Conservation (phyloP, 1,140 invertebrate genomes). For the Cydia pomonella region DNA sequence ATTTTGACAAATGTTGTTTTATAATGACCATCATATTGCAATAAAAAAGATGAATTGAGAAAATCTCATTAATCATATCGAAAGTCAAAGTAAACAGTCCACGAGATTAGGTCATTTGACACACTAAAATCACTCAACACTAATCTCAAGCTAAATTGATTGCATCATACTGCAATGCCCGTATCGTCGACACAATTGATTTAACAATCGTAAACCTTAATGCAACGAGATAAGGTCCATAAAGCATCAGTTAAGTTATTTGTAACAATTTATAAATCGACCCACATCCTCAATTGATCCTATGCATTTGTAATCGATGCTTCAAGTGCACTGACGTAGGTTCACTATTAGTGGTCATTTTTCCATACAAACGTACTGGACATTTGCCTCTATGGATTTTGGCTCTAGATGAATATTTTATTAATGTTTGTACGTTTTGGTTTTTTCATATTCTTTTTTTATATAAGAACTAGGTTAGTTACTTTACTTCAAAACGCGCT, state of each 20-base stretch:
- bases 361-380: too few relatives aligned
- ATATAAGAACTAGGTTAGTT: too few relatives aligned
- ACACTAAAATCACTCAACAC: slow-evolving; percentile 3
- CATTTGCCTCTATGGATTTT: too few relatives aligned
- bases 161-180: slow-evolving; percentile 15
- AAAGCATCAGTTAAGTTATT: background rate
- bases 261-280: slow-evolving; percentile 13
- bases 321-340: slow-evolving; percentile 24
- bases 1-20: too few relatives aligned
- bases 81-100: background rate
- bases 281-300: slow-evolving; percentile 30
- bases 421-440: too few relatives aligned
- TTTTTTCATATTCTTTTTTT: too few relatives aligned
- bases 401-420: too few relatives aligned
- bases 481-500: too few relatives aligned
- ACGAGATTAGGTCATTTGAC: slow-evolving; percentile 13
- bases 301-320: slow-evolving; percentile 9
- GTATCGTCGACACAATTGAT: background rate
- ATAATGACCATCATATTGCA: too few relatives aligned
- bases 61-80: background rate
- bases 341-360: background rate
- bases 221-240: background rate
- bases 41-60: background rate
- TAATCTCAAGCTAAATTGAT: slow-evolving; percentile 16
- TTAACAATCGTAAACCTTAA: background rate